A percentile compares a stretch with the other conserved stretches of the same genome.
Evolutionary conservation across 2,113 vertebrate species (phyloP).

Genomic region (Cebus imitator): DNA sequence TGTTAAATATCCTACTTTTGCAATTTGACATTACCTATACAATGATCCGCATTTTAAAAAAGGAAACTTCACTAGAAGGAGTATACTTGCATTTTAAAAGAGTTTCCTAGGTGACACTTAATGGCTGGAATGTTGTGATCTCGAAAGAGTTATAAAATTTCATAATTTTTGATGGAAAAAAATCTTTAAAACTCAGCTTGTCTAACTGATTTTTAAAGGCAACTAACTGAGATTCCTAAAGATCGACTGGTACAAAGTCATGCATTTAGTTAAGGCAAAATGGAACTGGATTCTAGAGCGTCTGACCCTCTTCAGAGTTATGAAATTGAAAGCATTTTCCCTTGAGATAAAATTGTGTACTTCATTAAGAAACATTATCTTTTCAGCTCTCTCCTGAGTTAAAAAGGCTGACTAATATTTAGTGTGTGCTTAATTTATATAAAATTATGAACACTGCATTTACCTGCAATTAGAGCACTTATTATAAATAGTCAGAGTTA

Average conservation of each 20-base stretch:
- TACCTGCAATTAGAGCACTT: not conserved
- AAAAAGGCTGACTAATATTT: not conserved
- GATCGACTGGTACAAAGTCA: not conserved
- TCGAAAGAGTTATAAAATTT: not conserved
- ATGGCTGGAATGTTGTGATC: not conserved
- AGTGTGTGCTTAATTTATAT: not conserved
- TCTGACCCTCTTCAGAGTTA: not conserved
- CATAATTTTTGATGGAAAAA: not conserved
- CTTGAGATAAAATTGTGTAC: not conserved
- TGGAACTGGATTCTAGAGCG: not conserved
- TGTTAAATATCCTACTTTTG: not conserved
- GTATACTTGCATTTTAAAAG: not conserved
- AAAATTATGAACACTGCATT: not conserved
- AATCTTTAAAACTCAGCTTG: not conserved
- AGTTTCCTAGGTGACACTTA: not conserved
- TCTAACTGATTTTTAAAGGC: not conserved
- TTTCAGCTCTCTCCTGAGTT: not conserved
- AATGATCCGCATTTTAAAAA: not conserved
- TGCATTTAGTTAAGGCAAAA: conserved; percentile 3
- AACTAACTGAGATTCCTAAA: not conserved
- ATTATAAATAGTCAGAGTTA: not conserved
- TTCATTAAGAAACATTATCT: not conserved
- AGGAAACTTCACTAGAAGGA: no score
- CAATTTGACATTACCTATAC: not conserved
- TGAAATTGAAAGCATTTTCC: not conserved